Evolutionary conservation across 1,140 invertebrate species (phyloP).

Genomic region (Ceratina calcarata): DNA sequence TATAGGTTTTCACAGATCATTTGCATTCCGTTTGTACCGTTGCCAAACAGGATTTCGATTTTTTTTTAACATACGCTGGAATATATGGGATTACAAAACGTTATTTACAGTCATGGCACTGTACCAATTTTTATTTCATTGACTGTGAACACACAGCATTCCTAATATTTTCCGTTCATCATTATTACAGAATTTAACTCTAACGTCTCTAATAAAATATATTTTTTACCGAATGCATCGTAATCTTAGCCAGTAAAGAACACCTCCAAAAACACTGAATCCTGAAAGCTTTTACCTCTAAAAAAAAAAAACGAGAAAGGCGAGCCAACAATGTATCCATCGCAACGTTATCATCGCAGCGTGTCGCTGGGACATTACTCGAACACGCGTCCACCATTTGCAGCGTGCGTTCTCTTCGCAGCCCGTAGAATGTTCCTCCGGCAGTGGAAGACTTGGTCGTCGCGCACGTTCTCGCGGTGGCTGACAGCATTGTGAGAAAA

Average conservation of each 20-base stretch:
- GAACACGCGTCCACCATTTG: constrained; percentile 19
- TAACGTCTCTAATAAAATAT: no score
- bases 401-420: background rate
- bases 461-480: constrained; percentile 15
- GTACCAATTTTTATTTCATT: no score
- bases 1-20: constrained; percentile 10
- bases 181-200: no score
- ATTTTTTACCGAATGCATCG: background rate
- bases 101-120: no score
- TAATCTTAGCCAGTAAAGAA: background rate
- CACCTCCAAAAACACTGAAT: background rate
- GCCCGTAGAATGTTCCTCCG: background rate
- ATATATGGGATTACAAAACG: no score
- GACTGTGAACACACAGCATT: no score
- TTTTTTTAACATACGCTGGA: background rate
- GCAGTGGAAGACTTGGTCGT: background rate
- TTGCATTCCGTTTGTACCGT: background rate
- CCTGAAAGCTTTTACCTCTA: background rate
- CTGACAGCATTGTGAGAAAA: constrained; percentile 57
- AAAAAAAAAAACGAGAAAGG: background rate
- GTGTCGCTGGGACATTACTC: constrained; percentile 1
- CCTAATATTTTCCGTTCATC: no score
- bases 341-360: background rate
- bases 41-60: background rate
- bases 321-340: background rate